Evolutionary conservation across 2,113 vertebrate species (phyloP), one percentile per base, ranked within the genome.

Genomic region (Marmota monax): DNA sequence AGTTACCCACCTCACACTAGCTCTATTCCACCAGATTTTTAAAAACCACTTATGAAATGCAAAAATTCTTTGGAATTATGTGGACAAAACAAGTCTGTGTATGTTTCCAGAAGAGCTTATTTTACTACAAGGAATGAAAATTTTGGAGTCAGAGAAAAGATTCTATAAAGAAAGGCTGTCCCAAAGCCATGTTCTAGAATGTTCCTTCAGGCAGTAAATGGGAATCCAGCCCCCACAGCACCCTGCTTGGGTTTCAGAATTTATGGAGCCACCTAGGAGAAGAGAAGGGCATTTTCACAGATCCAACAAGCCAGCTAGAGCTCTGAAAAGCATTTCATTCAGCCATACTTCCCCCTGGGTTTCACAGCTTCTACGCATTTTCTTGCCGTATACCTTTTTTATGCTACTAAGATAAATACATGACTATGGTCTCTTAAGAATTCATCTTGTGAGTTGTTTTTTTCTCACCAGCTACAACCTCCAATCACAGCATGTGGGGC

Each of bases 401-500:
- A 69, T 89, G 94, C 56, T 29, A 2, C 67, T 14, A 42, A 90
- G 58, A 79, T 51, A 77, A 78, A 74, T 27, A 39, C 12, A 56
- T n/a, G 58, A n/a, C 37, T 42, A 10, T 14, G 18, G 29, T 56
- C 48, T 79, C 65, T 87, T 37, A 97, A 91, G 53, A 89, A 79
- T 79, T 87, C 48, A 67, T 77, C 96, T 37, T 78, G 84, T 32
- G 10, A 84, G 65, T 9, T 53, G 82, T 84, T 93, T 67, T 58
- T 53, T 87, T 69, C 78, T 93, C 73, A 63, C 34, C 95, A 53
- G 73, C 82, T 83, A 17, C 89, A 69, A 82, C 32, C 39, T 77
- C 73, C 83, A 58, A n/a, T 78, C 12, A 0, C 1, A 72, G 34
- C 65, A 32, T 73, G 87, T 2, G 5, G 80, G 76, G 58, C 17